These are phyloP conservation scores for Goniozus legneri DNA, from an alignment of 1,140 invertebrate species.

Conservation along the genomic window DNA sequence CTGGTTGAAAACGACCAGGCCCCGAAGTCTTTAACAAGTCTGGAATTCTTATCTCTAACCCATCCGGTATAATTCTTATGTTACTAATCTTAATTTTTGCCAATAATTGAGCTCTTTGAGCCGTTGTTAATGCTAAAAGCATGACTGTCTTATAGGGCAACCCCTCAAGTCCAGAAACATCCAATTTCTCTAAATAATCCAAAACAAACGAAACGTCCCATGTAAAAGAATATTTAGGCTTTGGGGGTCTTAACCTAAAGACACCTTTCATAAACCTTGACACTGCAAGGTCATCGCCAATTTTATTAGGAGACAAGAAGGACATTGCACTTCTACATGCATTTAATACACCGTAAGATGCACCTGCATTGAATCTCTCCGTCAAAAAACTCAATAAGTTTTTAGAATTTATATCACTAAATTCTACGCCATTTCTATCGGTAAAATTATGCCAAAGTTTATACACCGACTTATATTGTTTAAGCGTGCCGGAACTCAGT, in stretches of 20 bases:
- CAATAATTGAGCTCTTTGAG: slow-evolving; percentile 24
- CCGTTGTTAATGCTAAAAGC: slow-evolving; percentile 22
- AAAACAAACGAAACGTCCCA: slow-evolving; percentile 33
- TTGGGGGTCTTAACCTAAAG: slow-evolving; percentile 18
- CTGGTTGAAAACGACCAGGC: slow-evolving; percentile 2
- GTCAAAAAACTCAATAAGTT: slow-evolving; percentile 12
- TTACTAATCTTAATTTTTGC: slow-evolving; percentile 16
- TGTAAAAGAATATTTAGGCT: slow-evolving; percentile 27
- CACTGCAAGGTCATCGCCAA: slow-evolving; percentile 10
- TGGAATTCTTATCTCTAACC: not conserved
- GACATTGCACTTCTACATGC: slow-evolving; percentile 20
- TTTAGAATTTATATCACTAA: not conserved
- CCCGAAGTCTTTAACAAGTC: not conserved
- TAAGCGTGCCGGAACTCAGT: slow-evolving; percentile 9
- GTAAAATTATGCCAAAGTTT: slow-evolving; percentile 16
- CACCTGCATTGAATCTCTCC: slow-evolving; percentile 1
- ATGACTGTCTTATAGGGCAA: slow-evolving; percentile 20
- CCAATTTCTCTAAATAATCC: slow-evolving; percentile 16
- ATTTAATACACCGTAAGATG: slow-evolving; percentile 21
- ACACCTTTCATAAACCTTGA: slow-evolving; percentile 28
- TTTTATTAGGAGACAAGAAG: slow-evolving; percentile 14
- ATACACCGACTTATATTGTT: slow-evolving; percentile 14
- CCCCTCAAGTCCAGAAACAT: slow-evolving; percentile 7
- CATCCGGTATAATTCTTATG: not conserved
- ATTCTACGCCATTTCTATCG: slow-evolving; percentile 6